Percentiles rank a stretch among this genome's conserved stretches.
phyloP scores from a whole-genome alignment of 2,797 vertebrate species.

The Pipistrellus nathusii region DNA sequence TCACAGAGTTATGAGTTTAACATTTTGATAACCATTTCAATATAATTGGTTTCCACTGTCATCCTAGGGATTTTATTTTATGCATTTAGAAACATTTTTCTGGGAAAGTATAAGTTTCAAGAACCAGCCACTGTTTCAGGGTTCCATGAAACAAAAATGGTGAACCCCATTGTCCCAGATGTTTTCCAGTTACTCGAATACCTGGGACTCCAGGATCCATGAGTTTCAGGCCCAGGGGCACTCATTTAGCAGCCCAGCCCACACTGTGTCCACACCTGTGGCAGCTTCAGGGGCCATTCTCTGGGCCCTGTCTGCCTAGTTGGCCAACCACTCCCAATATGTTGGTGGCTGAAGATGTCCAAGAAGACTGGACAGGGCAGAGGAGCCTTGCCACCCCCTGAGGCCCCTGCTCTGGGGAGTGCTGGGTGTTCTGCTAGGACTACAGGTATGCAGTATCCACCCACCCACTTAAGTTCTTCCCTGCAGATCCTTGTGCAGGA shows the following conservation, averaged over 20 bases:
- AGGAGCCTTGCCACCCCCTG: not conserved
- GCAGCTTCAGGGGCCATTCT: not conserved
- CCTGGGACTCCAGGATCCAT: not conserved
- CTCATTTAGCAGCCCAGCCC: not conserved
- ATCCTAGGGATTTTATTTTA: slow-evolving; percentile 51
- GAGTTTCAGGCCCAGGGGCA: not conserved
- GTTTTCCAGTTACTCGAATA: not conserved
- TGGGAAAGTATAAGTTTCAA: not conserved
- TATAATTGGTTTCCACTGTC: slow-evolving; percentile 43
- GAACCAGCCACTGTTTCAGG: not conserved
- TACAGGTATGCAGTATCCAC: not conserved
- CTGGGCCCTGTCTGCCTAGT: not conserved
- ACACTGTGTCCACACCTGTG: not conserved
- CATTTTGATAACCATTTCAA: slow-evolving; percentile 61
- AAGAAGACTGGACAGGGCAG: not conserved
- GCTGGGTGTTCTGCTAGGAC: rapidly evolving
- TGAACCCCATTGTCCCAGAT: not conserved
- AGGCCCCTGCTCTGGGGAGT: not conserved
- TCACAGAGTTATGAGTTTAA: slow-evolving; percentile 65
- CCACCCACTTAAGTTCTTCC: not conserved
- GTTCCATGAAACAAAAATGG: not conserved
- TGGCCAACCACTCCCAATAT: not conserved
- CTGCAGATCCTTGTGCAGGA: not conserved
- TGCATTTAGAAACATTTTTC: slow-evolving; percentile 48
- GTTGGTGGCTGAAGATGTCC: not conserved